phyloP scores from a whole-genome alignment of 1,140 invertebrate genomes.

The Brachionus paranguensis region DNA sequence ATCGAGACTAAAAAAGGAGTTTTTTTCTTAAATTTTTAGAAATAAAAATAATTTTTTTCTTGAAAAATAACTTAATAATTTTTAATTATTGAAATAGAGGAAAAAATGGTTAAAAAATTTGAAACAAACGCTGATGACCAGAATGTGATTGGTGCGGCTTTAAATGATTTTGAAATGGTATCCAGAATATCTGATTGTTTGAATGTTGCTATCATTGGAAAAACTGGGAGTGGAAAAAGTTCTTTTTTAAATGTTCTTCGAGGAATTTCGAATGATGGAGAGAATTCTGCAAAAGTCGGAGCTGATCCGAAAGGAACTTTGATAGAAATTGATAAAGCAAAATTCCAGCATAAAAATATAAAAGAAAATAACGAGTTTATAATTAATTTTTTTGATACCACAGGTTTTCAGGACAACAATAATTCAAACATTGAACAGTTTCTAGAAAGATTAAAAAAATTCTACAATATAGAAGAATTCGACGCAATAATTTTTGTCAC shows the following conservation, averaged over 20 bases:
- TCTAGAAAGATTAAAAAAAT: too few relatives aligned
- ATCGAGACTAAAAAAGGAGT: too few relatives aligned
- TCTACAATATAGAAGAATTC: too few relatives aligned
- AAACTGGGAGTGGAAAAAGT: neutral
- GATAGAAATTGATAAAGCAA: neutral
- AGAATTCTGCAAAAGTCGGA: neutral
- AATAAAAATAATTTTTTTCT: too few relatives aligned
- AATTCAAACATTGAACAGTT: neutral
- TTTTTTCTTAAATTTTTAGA: too few relatives aligned
- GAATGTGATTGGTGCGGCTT: neutral
- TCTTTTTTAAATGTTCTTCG: neutral
- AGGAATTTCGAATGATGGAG: neutral
- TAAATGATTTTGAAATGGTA: neutral
- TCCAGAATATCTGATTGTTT: neutral
- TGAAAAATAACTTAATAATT: neutral
- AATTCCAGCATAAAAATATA: neutral
- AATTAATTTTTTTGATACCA: neutral
- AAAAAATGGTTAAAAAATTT: neutral
- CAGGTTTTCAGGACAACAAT: neutral
- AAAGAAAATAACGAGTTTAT: neutral
- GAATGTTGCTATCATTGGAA: neutral
- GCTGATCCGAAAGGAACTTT: neutral
- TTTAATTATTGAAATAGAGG: neutral
- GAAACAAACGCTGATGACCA: neutral
- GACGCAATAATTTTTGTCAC: conserved; percentile 7